Base-by-base conservation (phyloP, 2,888 invertebrate genomes). In the Charanyca ferruginea region DNA sequence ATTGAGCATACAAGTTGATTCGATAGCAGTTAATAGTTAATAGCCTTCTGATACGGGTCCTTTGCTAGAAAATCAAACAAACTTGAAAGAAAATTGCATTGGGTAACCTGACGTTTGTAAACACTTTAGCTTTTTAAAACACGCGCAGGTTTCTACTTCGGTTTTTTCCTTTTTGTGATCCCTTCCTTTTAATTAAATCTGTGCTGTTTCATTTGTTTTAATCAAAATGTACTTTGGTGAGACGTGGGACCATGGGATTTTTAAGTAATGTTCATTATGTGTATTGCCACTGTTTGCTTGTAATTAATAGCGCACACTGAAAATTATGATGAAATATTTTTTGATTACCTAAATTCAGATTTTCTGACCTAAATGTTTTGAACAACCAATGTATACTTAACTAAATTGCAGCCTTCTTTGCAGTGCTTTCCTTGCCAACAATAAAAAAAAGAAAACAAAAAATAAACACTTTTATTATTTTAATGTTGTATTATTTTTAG, bases 1-100 rank as follows among this genome's bases (percentile, higher is more conserved):
- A 93, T 94, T 89, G 93, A 94, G 90, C 94, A 92, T 94, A 91
- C 86, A 89, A 89, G 87, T 87, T 83, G 87, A 86, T 87, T 90
- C 89, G 86, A 85, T 85, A 84, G 89, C 88, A 90, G 88, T 93
- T 89, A 92, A 89, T 90, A 87, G 85, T 93, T 93, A 93, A 94
- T 93, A 82, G 91, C 87, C 84, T 88, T 87, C 85, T 89, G 90
- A 92, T 94, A 93, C 87, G 90, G 89, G 84, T 82, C 75, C 83
- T 72, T 80, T 81, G 80, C 81, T 86, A 85, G 85, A 85, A 89
- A 90, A 88, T 83, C 83, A 87, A 89, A 89, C 87, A 85, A 83
- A 87, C 80, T 78, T 77, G 61, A 78, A 81, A 84, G 77, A 79
- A 84, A 81, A 85, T 83, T 79, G 80, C 78, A 71, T 58, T 71